Base-by-base conservation (phyloP, 2,888 invertebrate genomes). In the Seladonia tumulorum region DNA sequence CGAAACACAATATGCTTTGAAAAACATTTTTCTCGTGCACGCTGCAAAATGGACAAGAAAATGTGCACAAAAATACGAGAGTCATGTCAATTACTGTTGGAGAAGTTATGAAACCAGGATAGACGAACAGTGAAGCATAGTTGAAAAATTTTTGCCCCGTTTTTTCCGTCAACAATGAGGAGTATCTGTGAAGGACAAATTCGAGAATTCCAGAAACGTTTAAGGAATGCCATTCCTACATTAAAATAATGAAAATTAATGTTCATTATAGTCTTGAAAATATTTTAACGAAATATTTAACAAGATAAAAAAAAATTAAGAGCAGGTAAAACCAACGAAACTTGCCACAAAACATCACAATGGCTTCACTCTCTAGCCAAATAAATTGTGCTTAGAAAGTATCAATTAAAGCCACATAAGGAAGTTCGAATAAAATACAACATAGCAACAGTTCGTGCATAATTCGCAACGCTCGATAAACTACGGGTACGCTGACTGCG, bases 391-490 rank as follows among this genome's bases (percentile, higher is more conserved):
- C 35, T 18, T 35, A 68, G 39, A 39, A 39, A 39, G 68, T 39
- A 39, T 22, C 10, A 1, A 22, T 73, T n/a, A 14, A 29, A 84
- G 22, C 70, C n/a, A 29, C 70, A 14, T 8, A 14, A 74, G 70
- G 85, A 74, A 84, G 10, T 8, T 68, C 22, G 35, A 68, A 66
- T 14, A 12, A 57, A 63, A 74, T 16, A 57, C 77, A 75, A 83
- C 72, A 60, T 29, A 3, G 63, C 14, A 82, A n/a, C 57, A 5
- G 47, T 66, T 86, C 47, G 35, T 29, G 70, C 72, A 22, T 47
- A 73, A 79, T 45, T 82, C 76, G 35, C 72, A 63, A 73, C 45
- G 49, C n/a, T 35, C 63, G 66, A 86, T 74, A 73, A 78, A 68
- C 68, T 42, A 68, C 29, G 47, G 47, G 71, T 70, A 70, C 16